Evolutionary conservation across 1,140 invertebrate genomes (phyloP).

Genomic region (Drosophila tani): DNA sequence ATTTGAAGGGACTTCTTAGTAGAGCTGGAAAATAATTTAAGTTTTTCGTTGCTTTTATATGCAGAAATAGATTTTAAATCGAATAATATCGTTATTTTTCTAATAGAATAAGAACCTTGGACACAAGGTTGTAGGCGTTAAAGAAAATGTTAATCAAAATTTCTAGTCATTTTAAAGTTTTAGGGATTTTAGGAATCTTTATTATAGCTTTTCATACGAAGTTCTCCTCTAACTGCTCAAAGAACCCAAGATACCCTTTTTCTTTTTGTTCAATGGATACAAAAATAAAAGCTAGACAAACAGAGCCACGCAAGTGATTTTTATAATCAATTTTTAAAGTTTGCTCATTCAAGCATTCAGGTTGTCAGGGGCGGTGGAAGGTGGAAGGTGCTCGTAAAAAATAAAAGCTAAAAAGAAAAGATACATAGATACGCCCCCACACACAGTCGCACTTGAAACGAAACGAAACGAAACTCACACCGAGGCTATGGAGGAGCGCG

Average conservation of each 20-base stretch:
- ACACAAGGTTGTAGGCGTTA: background rate
- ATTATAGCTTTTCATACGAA: no score
- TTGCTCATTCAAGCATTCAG: slow-evolving; percentile 21
- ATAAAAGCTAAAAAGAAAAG: slow-evolving; percentile 1
- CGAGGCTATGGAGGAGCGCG: background rate
- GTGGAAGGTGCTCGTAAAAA: slow-evolving; percentile 8
- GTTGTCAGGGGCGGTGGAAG: slow-evolving; percentile 2
- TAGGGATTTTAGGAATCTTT: no score
- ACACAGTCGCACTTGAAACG: background rate
- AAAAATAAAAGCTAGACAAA: slow-evolving; percentile 16
- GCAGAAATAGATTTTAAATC: background rate
- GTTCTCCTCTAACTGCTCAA: background rate
- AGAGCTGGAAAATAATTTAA: background rate
- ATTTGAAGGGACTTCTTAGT: background rate
- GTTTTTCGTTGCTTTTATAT: background rate
- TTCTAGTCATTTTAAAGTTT: background rate
- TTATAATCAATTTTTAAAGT: slow-evolving; percentile 61
- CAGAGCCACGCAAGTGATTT: slow-evolving; percentile 44
- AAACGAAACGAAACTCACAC: background rate
- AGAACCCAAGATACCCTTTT: background rate
- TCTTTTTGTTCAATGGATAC: background rate
- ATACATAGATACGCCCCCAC: slow-evolving; percentile 10
- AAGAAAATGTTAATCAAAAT: no score
- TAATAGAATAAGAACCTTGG: no score
- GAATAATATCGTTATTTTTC: background rate